These are phyloP conservation scores for Rhipidura dahli DNA, from an alignment of 2,113 vertebrate species.

Conservation along the genomic window DNA sequence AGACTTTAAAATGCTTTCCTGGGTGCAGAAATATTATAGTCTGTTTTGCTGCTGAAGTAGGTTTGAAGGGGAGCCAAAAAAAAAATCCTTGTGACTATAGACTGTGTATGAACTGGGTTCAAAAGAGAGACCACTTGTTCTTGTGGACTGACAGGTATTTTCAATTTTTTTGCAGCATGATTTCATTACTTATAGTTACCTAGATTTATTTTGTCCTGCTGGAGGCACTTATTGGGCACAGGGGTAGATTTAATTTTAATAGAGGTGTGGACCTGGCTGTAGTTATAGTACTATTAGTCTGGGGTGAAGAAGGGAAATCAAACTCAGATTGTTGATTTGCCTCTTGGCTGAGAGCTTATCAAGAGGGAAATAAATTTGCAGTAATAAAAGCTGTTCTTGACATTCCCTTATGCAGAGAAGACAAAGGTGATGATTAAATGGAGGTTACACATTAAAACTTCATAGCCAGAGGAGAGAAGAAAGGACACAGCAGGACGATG, in stretches of 20 bases:
- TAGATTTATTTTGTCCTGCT: constrained; percentile 62
- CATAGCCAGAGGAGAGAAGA: neutral
- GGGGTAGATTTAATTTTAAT: constrained; percentile 53
- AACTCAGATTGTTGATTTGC: constrained; percentile 39
- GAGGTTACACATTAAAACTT: constrained; percentile 17
- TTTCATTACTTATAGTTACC: constrained; percentile 48
- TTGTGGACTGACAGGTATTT: constrained; percentile 52
- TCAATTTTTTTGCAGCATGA: constrained; percentile 16
- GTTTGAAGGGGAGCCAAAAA: constrained; percentile 43
- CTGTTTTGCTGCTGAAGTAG: neutral
- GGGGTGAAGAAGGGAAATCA: constrained; percentile 42
- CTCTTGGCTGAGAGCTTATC: constrained; percentile 53
- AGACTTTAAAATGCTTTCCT: neutral
- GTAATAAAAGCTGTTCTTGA: constrained; percentile 47
- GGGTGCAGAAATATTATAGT: neutral
- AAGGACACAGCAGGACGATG: neutral
- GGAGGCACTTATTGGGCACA: constrained; percentile 33
- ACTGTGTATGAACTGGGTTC: neutral
- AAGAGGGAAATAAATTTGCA: constrained; percentile 48
- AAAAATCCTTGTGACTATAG: neutral
- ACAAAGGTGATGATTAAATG: constrained; percentile 51
- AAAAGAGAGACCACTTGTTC: constrained; percentile 44
- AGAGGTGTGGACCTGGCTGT: constrained; percentile 39
- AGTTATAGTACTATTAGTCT: constrained; percentile 45
- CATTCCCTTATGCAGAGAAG: constrained; percentile 12